Percentiles rank a stretch among this genome's conserved stretches.
Evolutionary conservation across 1,140 invertebrate species (phyloP).

Genomic region (Drosophila albomicans): DNA sequence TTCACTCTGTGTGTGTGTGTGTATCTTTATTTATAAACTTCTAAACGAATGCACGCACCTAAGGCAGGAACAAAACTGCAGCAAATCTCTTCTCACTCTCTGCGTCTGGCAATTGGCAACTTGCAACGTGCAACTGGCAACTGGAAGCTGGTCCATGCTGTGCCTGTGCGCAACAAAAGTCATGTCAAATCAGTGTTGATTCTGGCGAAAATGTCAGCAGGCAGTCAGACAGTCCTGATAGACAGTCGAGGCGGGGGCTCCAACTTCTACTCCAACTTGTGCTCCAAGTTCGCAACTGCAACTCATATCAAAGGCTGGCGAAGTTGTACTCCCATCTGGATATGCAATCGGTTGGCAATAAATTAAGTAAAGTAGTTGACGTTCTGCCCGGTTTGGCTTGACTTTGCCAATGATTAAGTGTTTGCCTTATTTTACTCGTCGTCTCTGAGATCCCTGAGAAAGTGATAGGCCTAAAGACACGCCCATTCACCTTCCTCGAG

Average conservation of each 20-base stretch:
- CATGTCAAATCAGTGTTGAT: conserved; percentile 81
- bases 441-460: conserved; percentile 19
- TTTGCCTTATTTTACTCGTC: conserved; percentile 37
- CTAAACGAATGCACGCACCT: conserved; percentile 80
- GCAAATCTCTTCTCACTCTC: background rate
- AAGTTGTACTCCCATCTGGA: conserved; percentile 16
- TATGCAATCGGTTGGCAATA: conserved; percentile 77
- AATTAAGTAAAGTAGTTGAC: conserved; percentile 77
- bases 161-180: conserved; percentile 72
- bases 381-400: conserved; percentile 63
- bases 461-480: conserved; percentile 42
- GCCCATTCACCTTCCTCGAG: conserved; percentile 12
- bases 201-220: conserved; percentile 79
- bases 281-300: conserved; percentile 15
- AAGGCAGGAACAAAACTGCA: conserved; percentile 11
- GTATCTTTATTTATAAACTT: conserved; percentile 77
- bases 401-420: conserved; percentile 75
- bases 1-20: conserved; percentile 21
- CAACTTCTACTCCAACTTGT: background rate
- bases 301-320: conserved; percentile 35
- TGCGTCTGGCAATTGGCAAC: background rate
- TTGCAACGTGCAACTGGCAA: conserved; percentile 11
- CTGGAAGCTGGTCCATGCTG: conserved; percentile 61
- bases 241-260: conserved; percentile 12
- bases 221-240: conserved; percentile 58